These are phyloP conservation scores for Brachyistius frenatus DNA, from an alignment of 2,113 vertebrate genomes.

Conservation along the genomic window DNA sequence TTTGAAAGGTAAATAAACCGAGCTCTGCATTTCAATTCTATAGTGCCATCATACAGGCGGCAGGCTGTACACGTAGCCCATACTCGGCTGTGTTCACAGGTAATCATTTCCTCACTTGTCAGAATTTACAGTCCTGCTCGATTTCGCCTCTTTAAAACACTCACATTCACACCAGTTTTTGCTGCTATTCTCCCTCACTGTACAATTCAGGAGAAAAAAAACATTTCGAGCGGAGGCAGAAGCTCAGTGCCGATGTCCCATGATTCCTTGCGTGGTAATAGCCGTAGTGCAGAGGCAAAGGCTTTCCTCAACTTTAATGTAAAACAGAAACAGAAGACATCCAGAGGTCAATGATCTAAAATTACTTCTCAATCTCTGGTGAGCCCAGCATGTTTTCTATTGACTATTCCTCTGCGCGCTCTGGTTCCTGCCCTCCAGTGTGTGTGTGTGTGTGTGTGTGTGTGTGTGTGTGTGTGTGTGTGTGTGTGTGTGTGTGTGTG, in stretches of 20 bases:
- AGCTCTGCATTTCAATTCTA: slow-evolving; percentile 39
- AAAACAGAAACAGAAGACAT: slow-evolving; percentile 80
- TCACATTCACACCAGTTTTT: slow-evolving; percentile 19
- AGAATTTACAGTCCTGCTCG: slow-evolving; percentile 48
- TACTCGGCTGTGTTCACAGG: slow-evolving; percentile 45
- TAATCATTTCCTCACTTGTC: slow-evolving; percentile 49
- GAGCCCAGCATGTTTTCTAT: slow-evolving; percentile 86
- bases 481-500: slow-evolving; percentile 61
- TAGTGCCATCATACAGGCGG: slow-evolving; percentile 44
- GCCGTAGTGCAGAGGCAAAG: slow-evolving; percentile 42
- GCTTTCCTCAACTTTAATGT: slow-evolving; percentile 74
- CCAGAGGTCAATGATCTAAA: slow-evolving; percentile 81
- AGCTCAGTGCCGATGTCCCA: slow-evolving; percentile 55
- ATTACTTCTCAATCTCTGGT: slow-evolving; percentile 80
- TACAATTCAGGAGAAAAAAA: slow-evolving; percentile 62
- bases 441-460: slow-evolving; percentile 50
- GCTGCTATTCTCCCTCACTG: slow-evolving; percentile 32
- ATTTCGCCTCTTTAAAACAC: slow-evolving; percentile 20
- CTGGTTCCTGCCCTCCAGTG: slow-evolving; percentile 83
- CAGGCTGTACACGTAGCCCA: slow-evolving; percentile 38
- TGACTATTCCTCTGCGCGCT: slow-evolving; percentile 79
- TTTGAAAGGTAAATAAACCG: slow-evolving; percentile 65
- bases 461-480: slow-evolving; percentile 15
- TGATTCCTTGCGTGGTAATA: slow-evolving; percentile 69
- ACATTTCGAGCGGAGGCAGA: slow-evolving; percentile 35